Base-by-base conservation (phyloP, 2,113 vertebrate species). In the Trogon surrucura region DNA sequence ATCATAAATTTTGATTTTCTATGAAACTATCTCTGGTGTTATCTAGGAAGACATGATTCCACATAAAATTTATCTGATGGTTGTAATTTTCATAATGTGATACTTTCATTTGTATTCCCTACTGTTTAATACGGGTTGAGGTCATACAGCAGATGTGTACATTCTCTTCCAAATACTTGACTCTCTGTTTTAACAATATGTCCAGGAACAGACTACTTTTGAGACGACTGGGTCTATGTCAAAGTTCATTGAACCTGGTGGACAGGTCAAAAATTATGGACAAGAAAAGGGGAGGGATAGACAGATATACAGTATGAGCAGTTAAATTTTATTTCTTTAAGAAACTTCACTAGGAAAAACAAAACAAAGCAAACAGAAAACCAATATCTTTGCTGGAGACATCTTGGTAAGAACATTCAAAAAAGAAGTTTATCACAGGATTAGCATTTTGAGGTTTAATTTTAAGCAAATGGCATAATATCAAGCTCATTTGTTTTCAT, bases 221-320 rank as follows among this genome's bases (percentile, higher is more conserved):
- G 60, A 92, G 93, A 91, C 1, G 7, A 54, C 50, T 34, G 8
- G 26, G 16, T 82, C 50, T 78, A 6, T 67, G 60, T 86, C 60
- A 89, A 90, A 58, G 56, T 84, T 80, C 8, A 3, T 48, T 90
- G 80, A 89, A 89, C n/a, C 81, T 67, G 20, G 69, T 78, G 57
- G 51, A 81, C 34, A 80, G 44, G n/a, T 93, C 92, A 80, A 94
- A 94, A 88, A 85, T 27, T 74, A 67, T 16, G 26, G 60, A 74
- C 56, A 78, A 77, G 51, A 9, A 50, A 85, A 78, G 23, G 10
- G 14, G 32, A 80, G 30, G 15, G 16, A 57, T 30, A 81, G 54
- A 25, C 2, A 65, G 36, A n/a, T 25, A 71, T 34, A 34, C 3
- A 32, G 25, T 38, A 56, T 4, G 54, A 80, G 65, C 26, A 44